Conservation (phyloP, 2,797 vertebrate species). For the Lagorchestes hirsutus region DNA sequence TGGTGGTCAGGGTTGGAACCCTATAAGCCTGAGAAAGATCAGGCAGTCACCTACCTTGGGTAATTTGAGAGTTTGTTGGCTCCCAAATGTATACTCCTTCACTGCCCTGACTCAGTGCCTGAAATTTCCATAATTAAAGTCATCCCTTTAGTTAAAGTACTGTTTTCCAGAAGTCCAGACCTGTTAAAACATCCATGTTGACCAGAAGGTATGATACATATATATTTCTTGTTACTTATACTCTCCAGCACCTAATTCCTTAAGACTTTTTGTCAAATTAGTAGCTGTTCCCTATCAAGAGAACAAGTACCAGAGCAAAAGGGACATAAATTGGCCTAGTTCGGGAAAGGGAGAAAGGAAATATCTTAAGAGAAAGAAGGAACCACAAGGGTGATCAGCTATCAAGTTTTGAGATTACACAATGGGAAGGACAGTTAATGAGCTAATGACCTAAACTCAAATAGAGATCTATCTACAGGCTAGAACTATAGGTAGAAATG, state of each 20-base stretch:
- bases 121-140: conserved; percentile 35
- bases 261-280: conserved; percentile 26
- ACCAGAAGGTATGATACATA: neutral
- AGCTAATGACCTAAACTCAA: neutral
- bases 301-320: neutral
- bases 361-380: neutral
- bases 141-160: neutral
- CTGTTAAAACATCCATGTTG: conserved; percentile 36
- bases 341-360: neutral
- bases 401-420: neutral
- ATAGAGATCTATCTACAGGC: neutral
- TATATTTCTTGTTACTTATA: conserved; percentile 16
- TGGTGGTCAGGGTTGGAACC: neutral
- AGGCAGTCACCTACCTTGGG: conserved; percentile 20
- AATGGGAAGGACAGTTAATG: neutral
- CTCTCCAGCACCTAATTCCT: neutral
- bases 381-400: neutral
- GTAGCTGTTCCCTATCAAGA: neutral
- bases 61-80: neutral
- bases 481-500: neutral
- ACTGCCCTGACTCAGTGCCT: conserved; percentile 1
- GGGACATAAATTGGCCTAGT: neutral
- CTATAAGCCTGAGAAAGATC: neutral
- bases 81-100: conserved; percentile 1
- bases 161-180: conserved; percentile 43